phyloP scores from a whole-genome alignment of 2,888 invertebrate genomes.

The Lypha dubia region DNA sequence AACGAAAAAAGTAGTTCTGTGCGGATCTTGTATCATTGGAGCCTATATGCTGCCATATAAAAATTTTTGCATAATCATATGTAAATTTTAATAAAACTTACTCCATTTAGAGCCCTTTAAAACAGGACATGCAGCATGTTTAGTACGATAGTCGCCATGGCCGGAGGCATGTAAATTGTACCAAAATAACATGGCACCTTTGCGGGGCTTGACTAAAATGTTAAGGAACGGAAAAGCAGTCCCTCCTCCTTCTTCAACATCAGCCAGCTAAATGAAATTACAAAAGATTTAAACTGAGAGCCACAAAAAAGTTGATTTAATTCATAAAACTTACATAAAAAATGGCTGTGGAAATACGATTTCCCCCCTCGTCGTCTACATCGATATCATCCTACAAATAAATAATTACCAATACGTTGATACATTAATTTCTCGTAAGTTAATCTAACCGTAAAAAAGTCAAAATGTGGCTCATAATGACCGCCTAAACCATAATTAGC shows the following conservation, averaged over 20 bases:
- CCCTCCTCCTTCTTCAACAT: constrained; percentile 98
- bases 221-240: constrained; percentile 97
- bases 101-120: constrained; percentile 81
- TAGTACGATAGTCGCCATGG: constrained; percentile 78
- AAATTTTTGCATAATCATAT: too few relatives aligned
- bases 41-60: too few relatives aligned
- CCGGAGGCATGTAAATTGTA: constrained; percentile 79
- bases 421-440: not conserved
- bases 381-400: constrained; percentile 84
- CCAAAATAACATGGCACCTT: constrained; percentile 85
- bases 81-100: constrained; percentile 73
- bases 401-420: not conserved
- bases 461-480: constrained; percentile 87
- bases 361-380: constrained; percentile 85
- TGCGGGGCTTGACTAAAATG: constrained; percentile 92
- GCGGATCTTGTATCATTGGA: too few relatives aligned
- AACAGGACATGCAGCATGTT: constrained; percentile 81
- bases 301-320: not conserved
- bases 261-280: constrained; percentile 90
- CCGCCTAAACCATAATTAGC: constrained; percentile 90
- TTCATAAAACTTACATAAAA: constrained; percentile 91
- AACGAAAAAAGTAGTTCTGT: not conserved
- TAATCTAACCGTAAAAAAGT: constrained; percentile 80
- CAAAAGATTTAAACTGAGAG: too few relatives aligned
- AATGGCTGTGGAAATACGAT: constrained; percentile 97